These are phyloP conservation scores for Calephelis nemesis DNA, from an alignment of 1,140 invertebrate species.

Conservation along the genomic window DNA sequence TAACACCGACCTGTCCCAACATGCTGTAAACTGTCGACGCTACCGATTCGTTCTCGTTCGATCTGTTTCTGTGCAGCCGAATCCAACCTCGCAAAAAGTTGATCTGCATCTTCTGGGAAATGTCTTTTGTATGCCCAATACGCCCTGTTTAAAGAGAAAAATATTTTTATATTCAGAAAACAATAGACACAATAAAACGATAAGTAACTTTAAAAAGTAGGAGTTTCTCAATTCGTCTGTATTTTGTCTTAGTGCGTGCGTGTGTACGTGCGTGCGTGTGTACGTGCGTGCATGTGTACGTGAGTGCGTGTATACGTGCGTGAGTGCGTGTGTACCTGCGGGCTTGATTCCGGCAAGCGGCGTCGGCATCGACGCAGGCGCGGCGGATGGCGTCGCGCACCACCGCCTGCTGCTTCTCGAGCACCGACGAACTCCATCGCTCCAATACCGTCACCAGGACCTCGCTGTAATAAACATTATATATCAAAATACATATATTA, in stretches of 20 bases:
- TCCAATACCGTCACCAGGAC: constrained; percentile 91
- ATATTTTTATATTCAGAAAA: no score
- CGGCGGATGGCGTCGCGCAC: constrained; percentile 93
- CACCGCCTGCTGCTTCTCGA: constrained; percentile 90
- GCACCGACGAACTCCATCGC: constrained; percentile 88
- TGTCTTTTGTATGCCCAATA: constrained; percentile 94
- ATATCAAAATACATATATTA: not conserved
- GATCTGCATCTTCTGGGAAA: constrained; percentile 94
- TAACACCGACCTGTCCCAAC: constrained; percentile 51
- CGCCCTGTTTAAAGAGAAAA: constrained; percentile 80
- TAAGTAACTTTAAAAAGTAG: no score
- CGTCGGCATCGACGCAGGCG: constrained; percentile 95
- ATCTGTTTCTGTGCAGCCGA: constrained; percentile 90
- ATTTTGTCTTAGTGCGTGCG: no score
- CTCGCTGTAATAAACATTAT: constrained; percentile 81
- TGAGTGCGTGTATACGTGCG: not conserved
- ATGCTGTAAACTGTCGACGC: constrained; percentile 65
- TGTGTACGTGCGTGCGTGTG: no score
- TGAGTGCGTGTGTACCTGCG: constrained; percentile 81
- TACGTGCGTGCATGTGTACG: no score
- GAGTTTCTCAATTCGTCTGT: no score
- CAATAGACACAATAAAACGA: no score
- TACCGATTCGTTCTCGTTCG: constrained; percentile 81
- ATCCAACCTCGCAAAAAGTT: constrained; percentile 90
- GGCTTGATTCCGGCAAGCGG: constrained; percentile 88